Conservation (phyloP, 2,113 vertebrate genomes). For the Myodes glareolus region DNA sequence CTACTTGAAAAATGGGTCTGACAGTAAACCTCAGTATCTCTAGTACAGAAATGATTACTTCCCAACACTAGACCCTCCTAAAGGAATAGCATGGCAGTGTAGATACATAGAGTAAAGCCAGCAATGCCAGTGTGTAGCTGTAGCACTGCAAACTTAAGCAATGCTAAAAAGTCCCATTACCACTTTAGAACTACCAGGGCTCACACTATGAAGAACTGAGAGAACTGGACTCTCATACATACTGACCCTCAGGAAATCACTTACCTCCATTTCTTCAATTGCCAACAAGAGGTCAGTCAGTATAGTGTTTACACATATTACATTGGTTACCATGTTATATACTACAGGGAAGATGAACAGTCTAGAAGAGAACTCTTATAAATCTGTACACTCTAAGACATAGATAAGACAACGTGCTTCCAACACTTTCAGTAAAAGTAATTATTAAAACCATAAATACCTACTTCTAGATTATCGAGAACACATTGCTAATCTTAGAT, state of each 20-base stretch:
- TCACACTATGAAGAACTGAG: neutral
- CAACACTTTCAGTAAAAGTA: conserved; percentile 46
- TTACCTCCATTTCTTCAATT: conserved; percentile 35
- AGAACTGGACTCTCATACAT: neutral
- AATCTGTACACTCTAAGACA: conserved; percentile 26
- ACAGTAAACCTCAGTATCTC: neutral
- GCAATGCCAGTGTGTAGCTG: neutral
- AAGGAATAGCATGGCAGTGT: neutral
- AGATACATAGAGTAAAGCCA: neutral
- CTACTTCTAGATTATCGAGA: conserved; percentile 46
- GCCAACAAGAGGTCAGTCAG: conserved; percentile 17
- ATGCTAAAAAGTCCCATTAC: neutral
- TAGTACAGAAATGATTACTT: conserved; percentile 31
- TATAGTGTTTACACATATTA: conserved; percentile 1
- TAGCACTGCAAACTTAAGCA: neutral
- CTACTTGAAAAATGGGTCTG: neutral
- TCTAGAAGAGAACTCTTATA: neutral
- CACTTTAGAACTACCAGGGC: neutral
- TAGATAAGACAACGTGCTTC: conserved; percentile 3
- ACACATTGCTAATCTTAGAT: neutral
- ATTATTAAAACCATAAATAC: conserved; percentile 21
- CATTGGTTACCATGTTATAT: neutral
- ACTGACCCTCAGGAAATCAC: neutral
- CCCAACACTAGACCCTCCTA: neutral
- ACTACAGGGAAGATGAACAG: neutral